These are phyloP conservation scores for Aegithalos caudatus DNA, from an alignment of 2,113 vertebrate species.

Conservation along the genomic window DNA sequence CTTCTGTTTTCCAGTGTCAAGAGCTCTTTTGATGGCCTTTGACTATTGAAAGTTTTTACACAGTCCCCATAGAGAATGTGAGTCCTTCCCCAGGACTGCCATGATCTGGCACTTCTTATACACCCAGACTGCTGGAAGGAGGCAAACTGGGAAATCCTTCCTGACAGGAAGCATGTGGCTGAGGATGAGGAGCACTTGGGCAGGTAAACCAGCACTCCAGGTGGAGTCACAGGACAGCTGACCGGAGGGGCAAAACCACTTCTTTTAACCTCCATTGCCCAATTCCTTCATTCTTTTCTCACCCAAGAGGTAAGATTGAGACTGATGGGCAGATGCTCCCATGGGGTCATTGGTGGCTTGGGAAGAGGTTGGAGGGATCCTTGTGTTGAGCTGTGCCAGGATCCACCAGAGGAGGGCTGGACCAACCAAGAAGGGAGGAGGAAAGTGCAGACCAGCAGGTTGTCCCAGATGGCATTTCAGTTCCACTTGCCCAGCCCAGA, in stretches of 20 bases:
- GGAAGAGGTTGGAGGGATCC: neutral
- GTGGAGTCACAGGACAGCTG: neutral
- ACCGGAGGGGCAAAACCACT: neutral
- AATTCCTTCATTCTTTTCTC: neutral
- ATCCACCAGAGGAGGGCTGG: neutral
- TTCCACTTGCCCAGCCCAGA: neutral
- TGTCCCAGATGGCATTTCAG: neutral
- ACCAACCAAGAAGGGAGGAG: neutral
- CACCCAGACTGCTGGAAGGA: neutral
- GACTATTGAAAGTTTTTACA: neutral
- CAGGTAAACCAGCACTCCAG: neutral
- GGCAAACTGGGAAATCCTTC: neutral
- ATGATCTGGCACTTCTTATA: neutral
- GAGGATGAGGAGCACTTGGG: neutral
- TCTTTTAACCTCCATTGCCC: neutral
- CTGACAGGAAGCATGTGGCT: neutral
- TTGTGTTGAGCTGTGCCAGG: neutral
- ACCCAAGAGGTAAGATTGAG: neutral
- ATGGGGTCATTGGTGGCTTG: neutral
- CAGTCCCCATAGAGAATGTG: accelerated
- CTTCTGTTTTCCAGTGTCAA: neutral
- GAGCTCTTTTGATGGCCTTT: neutral
- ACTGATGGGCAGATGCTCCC: neutral
- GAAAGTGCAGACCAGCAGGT: neutral
- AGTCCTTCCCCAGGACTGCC: neutral